Evolutionary conservation across 2,113 vertebrate species (phyloP).

Genomic region (Corythornis vintsioides): DNA sequence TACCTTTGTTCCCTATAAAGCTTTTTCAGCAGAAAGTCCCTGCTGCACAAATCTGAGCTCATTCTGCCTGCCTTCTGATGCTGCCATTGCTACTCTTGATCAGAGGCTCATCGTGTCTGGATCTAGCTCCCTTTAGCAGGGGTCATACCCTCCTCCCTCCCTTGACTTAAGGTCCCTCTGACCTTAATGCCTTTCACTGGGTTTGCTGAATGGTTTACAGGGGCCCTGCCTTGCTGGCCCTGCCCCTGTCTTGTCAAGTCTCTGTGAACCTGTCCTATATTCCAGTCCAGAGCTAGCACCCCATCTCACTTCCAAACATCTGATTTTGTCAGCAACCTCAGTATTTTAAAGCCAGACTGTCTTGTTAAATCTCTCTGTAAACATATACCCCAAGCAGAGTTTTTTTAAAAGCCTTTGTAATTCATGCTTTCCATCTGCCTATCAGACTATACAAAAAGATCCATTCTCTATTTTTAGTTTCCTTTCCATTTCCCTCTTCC

Average conservation of each 20-base stretch:
- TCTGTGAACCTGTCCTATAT: background rate
- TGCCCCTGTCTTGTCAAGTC: background rate
- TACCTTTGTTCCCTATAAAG: constrained; percentile 24
- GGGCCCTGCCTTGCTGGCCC: background rate
- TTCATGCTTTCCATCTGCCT: constrained; percentile 47
- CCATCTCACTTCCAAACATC: background rate
- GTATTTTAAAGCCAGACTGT: background rate
- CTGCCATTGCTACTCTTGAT: background rate
- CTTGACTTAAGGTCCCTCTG: background rate
- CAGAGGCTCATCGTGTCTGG: background rate
- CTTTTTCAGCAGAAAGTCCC: background rate
- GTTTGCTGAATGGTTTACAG: background rate
- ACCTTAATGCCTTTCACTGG: background rate
- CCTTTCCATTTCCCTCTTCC: background rate
- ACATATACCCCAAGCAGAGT: constrained; percentile 38
- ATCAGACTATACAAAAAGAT: background rate
- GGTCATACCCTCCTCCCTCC: background rate
- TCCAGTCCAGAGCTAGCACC: background rate
- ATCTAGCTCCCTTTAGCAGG: background rate
- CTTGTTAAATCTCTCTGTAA: constrained; percentile 40
- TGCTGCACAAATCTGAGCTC: background rate
- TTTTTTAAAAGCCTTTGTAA: constrained; percentile 42
- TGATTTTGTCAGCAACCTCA: constrained; percentile 20
- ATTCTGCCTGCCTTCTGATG: background rate
- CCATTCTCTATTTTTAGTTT: background rate